Conservation (phyloP, 2,113 vertebrate genomes). For the Thinocorus orbignyianus region DNA sequence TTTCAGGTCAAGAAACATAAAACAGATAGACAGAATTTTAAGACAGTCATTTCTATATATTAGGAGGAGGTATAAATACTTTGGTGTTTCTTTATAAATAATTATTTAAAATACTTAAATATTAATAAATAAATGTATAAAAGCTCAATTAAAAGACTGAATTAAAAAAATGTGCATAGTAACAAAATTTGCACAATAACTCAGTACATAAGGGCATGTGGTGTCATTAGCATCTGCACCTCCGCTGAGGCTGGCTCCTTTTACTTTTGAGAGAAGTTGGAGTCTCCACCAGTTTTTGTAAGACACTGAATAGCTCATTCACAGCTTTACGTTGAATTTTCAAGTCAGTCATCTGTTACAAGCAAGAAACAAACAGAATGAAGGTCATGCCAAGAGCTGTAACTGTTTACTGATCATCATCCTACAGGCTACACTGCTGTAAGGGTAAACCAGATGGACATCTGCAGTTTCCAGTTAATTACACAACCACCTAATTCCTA, state of each 20-base stretch:
- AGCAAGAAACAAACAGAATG: not conserved
- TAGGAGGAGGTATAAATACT: conserved; percentile 74
- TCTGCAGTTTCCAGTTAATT: not conserved
- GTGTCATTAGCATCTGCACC: conserved; percentile 17
- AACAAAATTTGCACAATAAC: not conserved
- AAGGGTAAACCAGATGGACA: not conserved
- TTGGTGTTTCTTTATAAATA: conserved; percentile 75
- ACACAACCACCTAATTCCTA: not conserved
- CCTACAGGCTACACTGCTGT: not conserved
- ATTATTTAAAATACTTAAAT: conserved; percentile 74
- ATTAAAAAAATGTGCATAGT: not conserved
- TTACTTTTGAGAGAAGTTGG: conserved; percentile 34
- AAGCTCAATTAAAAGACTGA: conserved; percentile 2
- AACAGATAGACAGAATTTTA: conserved; percentile 69
- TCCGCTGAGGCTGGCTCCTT: conserved; percentile 55
- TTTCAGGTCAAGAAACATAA: conserved; percentile 21
- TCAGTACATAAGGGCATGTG: not conserved
- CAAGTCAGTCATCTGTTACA: conserved; percentile 65
- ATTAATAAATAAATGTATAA: conserved; percentile 79
- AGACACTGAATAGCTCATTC: conserved; percentile 58
- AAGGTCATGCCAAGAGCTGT: not conserved
- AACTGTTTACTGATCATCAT: not conserved
- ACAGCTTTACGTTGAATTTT: conserved; percentile 73
- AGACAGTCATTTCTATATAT: conserved; percentile 39
- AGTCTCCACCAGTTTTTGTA: conserved; percentile 17